A percentile compares a stretch with the other conserved stretches of the same genome.
phyloP scores from a whole-genome alignment of 2,888 invertebrate genomes.

The Stenodema calcarata region DNA sequence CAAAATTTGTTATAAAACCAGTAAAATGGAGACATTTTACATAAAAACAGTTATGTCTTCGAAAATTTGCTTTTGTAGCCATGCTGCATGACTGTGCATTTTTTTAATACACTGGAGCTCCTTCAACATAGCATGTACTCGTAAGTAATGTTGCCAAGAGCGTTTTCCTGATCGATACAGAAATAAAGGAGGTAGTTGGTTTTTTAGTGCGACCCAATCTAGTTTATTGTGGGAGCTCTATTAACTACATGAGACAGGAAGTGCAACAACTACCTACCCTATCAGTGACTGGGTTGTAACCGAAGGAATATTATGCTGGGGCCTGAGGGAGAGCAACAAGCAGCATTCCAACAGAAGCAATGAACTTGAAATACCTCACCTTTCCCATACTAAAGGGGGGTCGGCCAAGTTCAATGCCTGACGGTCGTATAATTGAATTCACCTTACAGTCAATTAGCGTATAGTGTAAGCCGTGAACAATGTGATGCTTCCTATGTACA shows the following conservation, averaged over 20 bases:
- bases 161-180: background rate
- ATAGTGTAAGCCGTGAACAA: slow-evolving; percentile 20
- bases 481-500: slow-evolving; percentile 32
- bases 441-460: slow-evolving; percentile 32
- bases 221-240: background rate
- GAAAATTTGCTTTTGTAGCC: no score
- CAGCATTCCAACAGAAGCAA: slow-evolving; percentile 26
- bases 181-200: background rate
- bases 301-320: background rate
- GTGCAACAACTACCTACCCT: background rate
- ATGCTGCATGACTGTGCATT: no score
- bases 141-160: no score
- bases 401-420: slow-evolving; percentile 21
- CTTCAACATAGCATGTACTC: no score
- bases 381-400: background rate
- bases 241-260: background rate
- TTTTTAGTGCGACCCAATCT: background rate
- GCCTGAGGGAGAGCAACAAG: background rate
- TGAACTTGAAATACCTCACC: slow-evolving; percentile 34
- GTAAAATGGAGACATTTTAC: no score
- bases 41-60: no score
- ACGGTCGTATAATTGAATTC: slow-evolving; percentile 22
- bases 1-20: no score
- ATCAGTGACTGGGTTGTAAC: background rate
- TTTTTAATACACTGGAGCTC: no score